Conservation (phyloP, 2,888 invertebrate genomes). For the Netelia fuscicornis region DNA sequence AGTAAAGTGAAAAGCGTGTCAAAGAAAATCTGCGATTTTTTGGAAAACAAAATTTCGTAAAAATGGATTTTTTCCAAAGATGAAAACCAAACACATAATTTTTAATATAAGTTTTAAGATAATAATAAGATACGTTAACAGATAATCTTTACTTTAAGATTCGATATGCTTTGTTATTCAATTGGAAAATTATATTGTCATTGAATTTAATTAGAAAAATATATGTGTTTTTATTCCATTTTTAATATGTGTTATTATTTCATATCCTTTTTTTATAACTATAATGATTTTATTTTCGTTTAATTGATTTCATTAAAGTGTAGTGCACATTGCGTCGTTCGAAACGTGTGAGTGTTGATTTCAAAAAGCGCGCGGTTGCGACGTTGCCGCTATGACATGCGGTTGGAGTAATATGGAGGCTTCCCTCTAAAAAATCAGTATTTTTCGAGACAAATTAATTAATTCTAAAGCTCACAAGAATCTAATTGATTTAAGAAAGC, state of each 20-base stretch:
- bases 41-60: conserved; percentile 15
- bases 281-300: too few species aligned
- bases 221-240: conserved; percentile 4
- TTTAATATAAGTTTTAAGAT: background rate
- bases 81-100: background rate
- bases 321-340: background rate
- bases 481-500: conserved; percentile 44
- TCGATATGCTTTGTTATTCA: background rate
- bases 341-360: conserved; percentile 3
- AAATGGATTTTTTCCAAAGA: background rate
- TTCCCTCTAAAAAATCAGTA: conserved; percentile 22
- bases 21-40: conserved; percentile 30
- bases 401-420: conserved; percentile 26
- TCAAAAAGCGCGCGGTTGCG: too few species aligned
- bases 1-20: conserved; percentile 14
- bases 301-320: too few species aligned
- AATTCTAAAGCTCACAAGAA: conserved; percentile 25
- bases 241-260: conserved; percentile 18
- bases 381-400: conserved; percentile 26
- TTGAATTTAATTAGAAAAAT: conserved; percentile 1
- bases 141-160: background rate
- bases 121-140: background rate
- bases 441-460: conserved; percentile 30
- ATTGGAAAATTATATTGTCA: background rate
- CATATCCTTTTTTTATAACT: background rate